A percentile compares a stretch with the other conserved stretches of the same genome.
phyloP scores from a whole-genome alignment of 2,888 invertebrate species.

The Ichneumon xanthorius region DNA sequence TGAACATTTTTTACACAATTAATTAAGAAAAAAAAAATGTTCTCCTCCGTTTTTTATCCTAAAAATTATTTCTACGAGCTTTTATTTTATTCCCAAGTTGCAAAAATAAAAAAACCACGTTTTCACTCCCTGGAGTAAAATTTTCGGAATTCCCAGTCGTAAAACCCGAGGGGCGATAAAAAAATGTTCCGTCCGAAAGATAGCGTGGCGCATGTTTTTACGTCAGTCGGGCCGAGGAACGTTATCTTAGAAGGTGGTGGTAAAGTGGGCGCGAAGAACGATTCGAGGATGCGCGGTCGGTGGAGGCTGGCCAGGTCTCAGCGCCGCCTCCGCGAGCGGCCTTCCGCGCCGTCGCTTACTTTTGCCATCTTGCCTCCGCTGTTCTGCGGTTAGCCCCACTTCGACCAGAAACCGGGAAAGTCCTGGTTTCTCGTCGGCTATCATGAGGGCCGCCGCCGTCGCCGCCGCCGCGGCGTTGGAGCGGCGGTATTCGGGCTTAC shows the following conservation, averaged over 20 bases:
- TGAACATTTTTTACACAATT: too few species aligned
- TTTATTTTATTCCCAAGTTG: too few species aligned
- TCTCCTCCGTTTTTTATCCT: too few species aligned
- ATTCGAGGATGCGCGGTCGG: constrained; percentile 77
- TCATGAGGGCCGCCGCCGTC: constrained; percentile 52
- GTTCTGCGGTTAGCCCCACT: constrained; percentile 80
- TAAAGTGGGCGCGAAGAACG: constrained; percentile 75
- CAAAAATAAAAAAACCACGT: too few species aligned
- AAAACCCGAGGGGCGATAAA: too few species aligned
- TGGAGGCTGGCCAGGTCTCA: constrained; percentile 80
- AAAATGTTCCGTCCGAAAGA: background rate
- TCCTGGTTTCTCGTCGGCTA: constrained; percentile 64
- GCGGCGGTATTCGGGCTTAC: constrained; percentile 66
- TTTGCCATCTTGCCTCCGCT: constrained; percentile 83
- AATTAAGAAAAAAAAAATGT: too few species aligned
- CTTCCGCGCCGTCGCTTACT: constrained; percentile 82
- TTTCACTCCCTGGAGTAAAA: background rate
- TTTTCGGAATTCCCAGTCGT: background rate
- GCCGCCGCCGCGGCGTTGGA: constrained; percentile 16
- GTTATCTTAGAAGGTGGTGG: constrained; percentile 53
- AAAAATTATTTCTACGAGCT: too few species aligned
- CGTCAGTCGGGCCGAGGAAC: constrained; percentile 16
- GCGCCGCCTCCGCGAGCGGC: constrained; percentile 79
- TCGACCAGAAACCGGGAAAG: constrained; percentile 73
- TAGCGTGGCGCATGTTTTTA: constrained; percentile 26